Evolutionary conservation across 2,797 vertebrate species (phyloP).

Genomic region (Melanotaenia parkinsoni): DNA sequence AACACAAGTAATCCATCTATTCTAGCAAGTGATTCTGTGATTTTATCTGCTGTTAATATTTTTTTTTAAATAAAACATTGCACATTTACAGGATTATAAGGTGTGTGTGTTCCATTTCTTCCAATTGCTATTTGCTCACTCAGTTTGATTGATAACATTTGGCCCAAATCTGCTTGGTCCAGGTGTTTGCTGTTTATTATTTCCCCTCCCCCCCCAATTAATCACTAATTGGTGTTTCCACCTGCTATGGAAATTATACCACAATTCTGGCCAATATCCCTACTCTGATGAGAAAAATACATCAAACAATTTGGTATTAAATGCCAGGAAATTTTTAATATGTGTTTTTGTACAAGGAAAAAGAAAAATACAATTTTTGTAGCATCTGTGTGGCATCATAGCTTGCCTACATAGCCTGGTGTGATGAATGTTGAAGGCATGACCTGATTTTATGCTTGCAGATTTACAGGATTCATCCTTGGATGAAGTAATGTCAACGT

Average conservation of each 20-base stretch:
- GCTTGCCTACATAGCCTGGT: slow-evolving; percentile 19
- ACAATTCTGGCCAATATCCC: slow-evolving; percentile 64
- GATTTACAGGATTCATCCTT: slow-evolving; percentile 34
- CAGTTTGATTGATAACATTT: slow-evolving; percentile 84
- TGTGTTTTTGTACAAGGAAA: not conserved
- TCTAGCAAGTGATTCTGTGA: slow-evolving; percentile 46
- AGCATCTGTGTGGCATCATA: slow-evolving; percentile 22
- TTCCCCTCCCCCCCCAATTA: slow-evolving; percentile 79
- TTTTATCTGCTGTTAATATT: slow-evolving; percentile 54
- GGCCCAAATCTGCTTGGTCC: slow-evolving; percentile 77
- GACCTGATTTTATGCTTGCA: slow-evolving; percentile 21
- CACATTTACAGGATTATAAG: slow-evolving; percentile 20
- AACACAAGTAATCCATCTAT: slow-evolving; percentile 43
- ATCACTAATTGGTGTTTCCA: slow-evolving; percentile 86
- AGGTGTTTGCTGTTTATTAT: slow-evolving; percentile 84
- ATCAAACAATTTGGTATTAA: slow-evolving; percentile 10
- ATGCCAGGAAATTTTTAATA: slow-evolving; percentile 4
- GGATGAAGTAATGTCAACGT: slow-evolving; percentile 35
- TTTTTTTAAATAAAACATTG: slow-evolving; percentile 54
- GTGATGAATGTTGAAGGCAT: slow-evolving; percentile 9
- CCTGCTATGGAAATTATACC: slow-evolving; percentile 75
- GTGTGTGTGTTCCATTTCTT: slow-evolving; percentile 46
- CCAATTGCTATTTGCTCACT: slow-evolving; percentile 57
- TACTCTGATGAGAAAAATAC: slow-evolving; percentile 29
- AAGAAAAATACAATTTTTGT: slow-evolving; percentile 4